phyloP scores from a whole-genome alignment of 2,113 vertebrate species.

The Catharus minimus region DNA sequence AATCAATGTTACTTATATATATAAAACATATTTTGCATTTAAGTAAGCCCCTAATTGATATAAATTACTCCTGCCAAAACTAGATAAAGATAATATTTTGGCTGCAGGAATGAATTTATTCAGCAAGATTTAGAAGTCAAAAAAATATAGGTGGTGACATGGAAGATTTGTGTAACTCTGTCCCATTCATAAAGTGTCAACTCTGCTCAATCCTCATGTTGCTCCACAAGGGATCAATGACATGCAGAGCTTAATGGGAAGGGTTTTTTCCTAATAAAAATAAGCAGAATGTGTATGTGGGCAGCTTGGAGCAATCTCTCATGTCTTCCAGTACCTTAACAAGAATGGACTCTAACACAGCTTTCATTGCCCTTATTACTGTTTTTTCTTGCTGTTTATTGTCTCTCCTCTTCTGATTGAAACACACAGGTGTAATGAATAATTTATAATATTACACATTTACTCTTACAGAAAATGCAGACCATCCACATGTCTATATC shows the following conservation, averaged over 20 bases:
- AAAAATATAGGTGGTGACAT: neutral
- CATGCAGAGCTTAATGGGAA: neutral
- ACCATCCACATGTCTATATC: neutral
- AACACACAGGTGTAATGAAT: constrained; percentile 29
- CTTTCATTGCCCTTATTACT: constrained; percentile 2
- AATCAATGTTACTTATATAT: neutral
- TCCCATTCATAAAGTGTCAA: neutral
- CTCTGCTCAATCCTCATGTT: neutral
- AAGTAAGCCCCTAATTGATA: neutral
- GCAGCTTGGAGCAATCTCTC: neutral
- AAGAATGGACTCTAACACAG: neutral
- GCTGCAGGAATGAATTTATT: neutral
- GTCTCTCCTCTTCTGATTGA: constrained; percentile 1
- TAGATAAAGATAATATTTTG: neutral
- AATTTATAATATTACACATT: constrained; percentile 21
- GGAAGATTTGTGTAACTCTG: neutral
- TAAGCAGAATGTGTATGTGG: neutral
- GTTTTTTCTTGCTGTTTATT: neutral
- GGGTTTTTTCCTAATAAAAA: neutral
- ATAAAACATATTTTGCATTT: neutral
- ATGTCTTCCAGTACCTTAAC: neutral
- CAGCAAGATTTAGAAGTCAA: neutral
- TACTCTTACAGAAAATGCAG: constrained; percentile 44
- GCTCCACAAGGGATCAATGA: neutral
- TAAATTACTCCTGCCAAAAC: neutral